Base-by-base conservation (phyloP, 1,140 invertebrate genomes). In the Lepidostoma basale region DNA sequence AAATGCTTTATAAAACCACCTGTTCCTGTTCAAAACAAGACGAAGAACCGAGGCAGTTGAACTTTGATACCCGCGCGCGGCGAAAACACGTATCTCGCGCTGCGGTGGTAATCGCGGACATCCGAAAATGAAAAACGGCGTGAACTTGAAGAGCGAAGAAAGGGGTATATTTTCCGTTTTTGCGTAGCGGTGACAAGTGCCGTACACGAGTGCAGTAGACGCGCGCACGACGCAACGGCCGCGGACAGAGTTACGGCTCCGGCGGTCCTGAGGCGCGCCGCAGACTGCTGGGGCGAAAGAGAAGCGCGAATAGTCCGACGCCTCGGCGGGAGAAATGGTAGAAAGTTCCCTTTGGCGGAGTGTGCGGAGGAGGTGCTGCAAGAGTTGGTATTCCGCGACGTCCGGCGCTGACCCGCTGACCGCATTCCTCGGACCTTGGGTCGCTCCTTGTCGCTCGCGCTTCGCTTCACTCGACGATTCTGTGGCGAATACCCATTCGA, bases 381-480 rank as follows among this genome's bases (percentile, higher is more conserved):
- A 6, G 33, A 36, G 33, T n/a, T n/a, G 14, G 54, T 12, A 40
- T 42, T 52, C 42, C 16, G 30, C 52, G 52, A 1, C 6, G 52
- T 6, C 14, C 25, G 30, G 14, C 23, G 23, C 20, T 8, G 67
- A 64, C 67, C 60, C 33, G 45, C 18, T 69, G 67, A 69, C 67
- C 67, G 67, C 67, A 69, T 69, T 69, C 67, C 67, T 26, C 22
- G 25, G 30, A n/a, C 45, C 18, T 10, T 33, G 42, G 39, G 23
- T 36, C 18, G 20, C 60, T 33, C 62, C 62, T 62, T 30, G 26
- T n/a, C 28, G 52, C 9, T 28, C n/a, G 44, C 16, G 28, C n/a
- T n/a, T n/a, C n/a, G n/a, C n/a, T n/a, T n/a, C n/a, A n/a, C n/a
- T n/a, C n/a, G n/a, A n/a, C n/a, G n/a, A n/a, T n/a, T n/a, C n/a